Evolutionary conservation across 2,113 vertebrate species (phyloP), one percentile per base, ranked within the genome.

Genomic region (Neolamprologus caudopunctatus): DNA sequence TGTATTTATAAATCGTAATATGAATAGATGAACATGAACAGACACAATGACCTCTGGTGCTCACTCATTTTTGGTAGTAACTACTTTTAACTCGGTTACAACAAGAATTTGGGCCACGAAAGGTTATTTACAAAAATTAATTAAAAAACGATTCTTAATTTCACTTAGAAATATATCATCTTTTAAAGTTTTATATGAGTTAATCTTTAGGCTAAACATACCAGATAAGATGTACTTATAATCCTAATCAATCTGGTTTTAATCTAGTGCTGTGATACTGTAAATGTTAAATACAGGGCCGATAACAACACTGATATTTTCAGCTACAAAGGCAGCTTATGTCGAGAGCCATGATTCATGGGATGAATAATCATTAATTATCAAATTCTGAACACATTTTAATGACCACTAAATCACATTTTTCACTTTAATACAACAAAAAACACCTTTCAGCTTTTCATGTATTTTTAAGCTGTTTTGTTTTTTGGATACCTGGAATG

Each of bases 391-490:
- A 66, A 13, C 61, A 66, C 33, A 37, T 66, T n/a, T 66, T 66
- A 66, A 66, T 37, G 17, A 66, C 4, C 61, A 66, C 61, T 35
- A 12, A 66, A 5, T 35, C 61, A n/a, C 17, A 63, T 19, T 63
- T 63, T 66, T 66, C 10, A 66, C 9, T 66, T 66, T 12, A 66
- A 37, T 8, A n/a, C 31, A 37, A 8, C 61, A 66, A n/a, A 66
- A 66, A 35, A 35, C 58, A 2, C 10, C 1, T 66, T n/a, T n/a
- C 33, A 66, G 33, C 6, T 66, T 13, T 37, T 66, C 4, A 5
- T n/a, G 17, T 35, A 8, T 21, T 66, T 0, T 37, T 37, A 37
- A 37, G 33, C 19, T 0, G 0, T 21, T 66, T 66, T 37, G 17
- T n/a, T 66, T n/a, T 66, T 66, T 35, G 31, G 9, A n/a, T n/a